phyloP scores from a whole-genome alignment of 2,797 vertebrate species.

The Epinephelus awoara region DNA sequence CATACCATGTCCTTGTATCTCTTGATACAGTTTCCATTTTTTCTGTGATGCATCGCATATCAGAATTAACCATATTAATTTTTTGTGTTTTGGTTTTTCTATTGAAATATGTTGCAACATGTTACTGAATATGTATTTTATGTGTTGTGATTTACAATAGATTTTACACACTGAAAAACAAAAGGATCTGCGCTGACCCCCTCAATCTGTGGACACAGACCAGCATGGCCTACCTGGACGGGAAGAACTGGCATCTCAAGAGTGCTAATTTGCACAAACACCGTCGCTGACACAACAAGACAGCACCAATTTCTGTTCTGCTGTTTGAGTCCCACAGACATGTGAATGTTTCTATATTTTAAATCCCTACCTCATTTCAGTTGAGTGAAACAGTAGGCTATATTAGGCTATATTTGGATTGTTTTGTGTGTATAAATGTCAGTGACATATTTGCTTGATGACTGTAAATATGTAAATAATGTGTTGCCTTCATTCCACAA shows the following conservation, averaged over 20 bases:
- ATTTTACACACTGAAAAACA: conserved; percentile 57
- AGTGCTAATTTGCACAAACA: fast-evolving
- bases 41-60: not conserved
- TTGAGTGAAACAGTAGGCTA: not conserved
- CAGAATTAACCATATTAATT: not conserved
- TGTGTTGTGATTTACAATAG: conserved; percentile 60
- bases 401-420: not conserved
- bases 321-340: not conserved
- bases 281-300: not conserved
- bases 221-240: conserved; percentile 69
- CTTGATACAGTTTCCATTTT: not conserved
- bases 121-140: conserved; percentile 14
- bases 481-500: not conserved
- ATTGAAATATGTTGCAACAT: not conserved
- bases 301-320: not conserved
- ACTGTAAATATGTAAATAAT: conserved; percentile 40
- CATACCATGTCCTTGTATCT: not conserved
- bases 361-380: conserved; percentile 7
- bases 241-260: conserved; percentile 14
- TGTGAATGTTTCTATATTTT: conserved; percentile 15
- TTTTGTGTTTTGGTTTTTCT: not conserved
- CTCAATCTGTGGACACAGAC: conserved; percentile 50
- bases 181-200: conserved; percentile 69
- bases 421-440: not conserved
- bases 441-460: not conserved